Evolutionary conservation across 92 coral and sea anemone genomes (phyloP), one percentile per base, ranked within the genome.

Genomic region (Parazoanthus swiftii): DNA sequence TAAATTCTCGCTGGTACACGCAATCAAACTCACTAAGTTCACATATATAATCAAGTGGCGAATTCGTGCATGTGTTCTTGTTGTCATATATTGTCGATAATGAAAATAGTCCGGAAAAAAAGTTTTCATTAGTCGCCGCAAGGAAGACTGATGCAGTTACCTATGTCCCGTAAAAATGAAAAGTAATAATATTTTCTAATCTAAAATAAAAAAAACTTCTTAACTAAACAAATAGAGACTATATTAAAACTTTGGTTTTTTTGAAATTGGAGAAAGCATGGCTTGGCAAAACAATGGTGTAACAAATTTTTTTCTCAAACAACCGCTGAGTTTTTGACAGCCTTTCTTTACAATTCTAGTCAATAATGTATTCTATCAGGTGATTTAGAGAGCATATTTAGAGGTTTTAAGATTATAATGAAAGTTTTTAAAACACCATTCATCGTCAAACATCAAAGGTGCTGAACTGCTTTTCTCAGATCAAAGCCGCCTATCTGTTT

Each of bases 191-290:
- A 44, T 6, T 77, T 44, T 42, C 36, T 16, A 42, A 20, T 39
- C 21, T 76, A 76, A 43, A 29, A 29, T 29, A 74, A 77, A 35
- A 18, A 33, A 26, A 23, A 36, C 42, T 33, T 36, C 77, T 73
- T 33, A 33, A 36, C 38, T 43, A 77, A 77, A 77, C 81, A 77
- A 77, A 77, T 43, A 23, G 1, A 43, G 81, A 44, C 81, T 77
- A 18, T 38, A 77, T 77, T 44, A 36, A 16, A 76, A n/a, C 80
- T 77, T 77, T 44, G 43, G 9, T 44, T 4, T 9, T 23, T 77
- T 48, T 37, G 10, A 77, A 77, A 20, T 38, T 4, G 16, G 25
- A 37, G 26, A 42, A 77, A 77, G 51, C 6, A 42, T 2, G 58
- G 50, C 21, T 77, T 77, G 3, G 26, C 26, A 42, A 38, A 33